phyloP scores from a whole-genome alignment of 2,888 invertebrate species.

The Drosophila quinaria region DNA sequence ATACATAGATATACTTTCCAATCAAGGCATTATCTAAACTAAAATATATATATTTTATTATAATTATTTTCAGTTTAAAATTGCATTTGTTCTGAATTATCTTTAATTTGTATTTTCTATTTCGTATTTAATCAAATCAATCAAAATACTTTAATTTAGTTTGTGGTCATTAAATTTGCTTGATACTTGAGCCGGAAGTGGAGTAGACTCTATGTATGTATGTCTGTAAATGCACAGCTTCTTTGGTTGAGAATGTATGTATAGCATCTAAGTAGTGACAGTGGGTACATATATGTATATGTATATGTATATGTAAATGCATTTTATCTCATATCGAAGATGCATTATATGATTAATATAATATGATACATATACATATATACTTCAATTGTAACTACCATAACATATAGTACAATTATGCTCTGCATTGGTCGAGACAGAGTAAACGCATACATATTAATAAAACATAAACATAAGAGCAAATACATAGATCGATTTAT shows the following conservation, averaged over 20 bases:
- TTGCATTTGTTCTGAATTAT: no score
- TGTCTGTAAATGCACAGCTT: constrained; percentile 27
- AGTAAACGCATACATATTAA: constrained; percentile 39
- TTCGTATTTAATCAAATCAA: no score
- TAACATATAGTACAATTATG: constrained; percentile 67
- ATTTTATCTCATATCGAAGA: constrained; percentile 6
- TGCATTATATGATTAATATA: constrained; percentile 2
- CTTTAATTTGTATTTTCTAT: no score
- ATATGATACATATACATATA: constrained; percentile 22
- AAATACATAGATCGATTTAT: constrained; percentile 17
- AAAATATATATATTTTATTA: no score
- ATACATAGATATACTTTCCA: background rate
- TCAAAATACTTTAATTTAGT: no score
- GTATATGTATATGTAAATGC: background rate
- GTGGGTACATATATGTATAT: constrained; percentile 20
- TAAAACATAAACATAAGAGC: constrained; percentile 23
- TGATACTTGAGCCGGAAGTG: background rate
- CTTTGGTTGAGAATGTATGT: constrained; percentile 29
- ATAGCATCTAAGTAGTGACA: constrained; percentile 42
- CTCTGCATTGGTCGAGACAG: constrained; percentile 41
- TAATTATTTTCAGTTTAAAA: background rate
- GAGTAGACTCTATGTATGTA: constrained; percentile 24
- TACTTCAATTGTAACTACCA: constrained; percentile 53
- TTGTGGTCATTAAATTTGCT: no score
- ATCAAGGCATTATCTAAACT: background rate